phyloP scores from a whole-genome alignment of 2,888 invertebrate species.

The Schrankia costaestrigalis region DNA sequence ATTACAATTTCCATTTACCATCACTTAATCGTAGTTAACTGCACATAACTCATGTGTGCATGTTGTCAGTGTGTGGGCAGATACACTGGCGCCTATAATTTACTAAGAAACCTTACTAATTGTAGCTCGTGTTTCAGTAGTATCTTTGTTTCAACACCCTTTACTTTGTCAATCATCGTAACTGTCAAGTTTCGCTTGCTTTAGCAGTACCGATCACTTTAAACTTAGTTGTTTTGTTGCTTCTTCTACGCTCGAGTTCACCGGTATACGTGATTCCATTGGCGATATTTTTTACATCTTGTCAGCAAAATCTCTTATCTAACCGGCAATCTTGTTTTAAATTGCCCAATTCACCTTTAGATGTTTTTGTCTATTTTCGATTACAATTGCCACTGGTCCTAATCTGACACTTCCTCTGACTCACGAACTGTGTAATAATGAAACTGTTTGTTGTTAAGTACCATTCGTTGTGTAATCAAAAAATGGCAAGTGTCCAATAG shows the following conservation, averaged over 20 bases:
- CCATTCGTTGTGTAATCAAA: conserved; percentile 45
- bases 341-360: conserved; percentile 59
- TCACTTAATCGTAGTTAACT: conserved; percentile 44
- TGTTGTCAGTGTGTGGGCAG: conserved; percentile 35
- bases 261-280: conserved; percentile 66
- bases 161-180: conserved; percentile 39
- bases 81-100: conserved; percentile 41
- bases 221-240: conserved; percentile 51
- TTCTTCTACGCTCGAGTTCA: conserved; percentile 66
- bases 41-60: conserved; percentile 39
- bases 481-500: conserved; percentile 60
- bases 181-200: conserved; percentile 31
- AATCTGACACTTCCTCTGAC: conserved; percentile 52
- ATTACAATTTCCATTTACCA: conserved; percentile 29
- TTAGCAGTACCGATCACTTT: conserved; percentile 34
- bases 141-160: conserved; percentile 24
- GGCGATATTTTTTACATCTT: conserved; percentile 53
- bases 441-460: conserved; percentile 20
- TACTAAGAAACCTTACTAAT: conserved; percentile 45
- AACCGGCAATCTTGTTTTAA: conserved; percentile 58
- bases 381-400: conserved; percentile 35
- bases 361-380: conserved; percentile 48
- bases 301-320: conserved; percentile 52
- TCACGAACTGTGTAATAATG: conserved; percentile 34
- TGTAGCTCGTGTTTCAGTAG: conserved; percentile 23